These are phyloP conservation scores for Mirza zaza DNA, from an alignment of 2,113 vertebrate genomes.

Conservation along the genomic window DNA sequence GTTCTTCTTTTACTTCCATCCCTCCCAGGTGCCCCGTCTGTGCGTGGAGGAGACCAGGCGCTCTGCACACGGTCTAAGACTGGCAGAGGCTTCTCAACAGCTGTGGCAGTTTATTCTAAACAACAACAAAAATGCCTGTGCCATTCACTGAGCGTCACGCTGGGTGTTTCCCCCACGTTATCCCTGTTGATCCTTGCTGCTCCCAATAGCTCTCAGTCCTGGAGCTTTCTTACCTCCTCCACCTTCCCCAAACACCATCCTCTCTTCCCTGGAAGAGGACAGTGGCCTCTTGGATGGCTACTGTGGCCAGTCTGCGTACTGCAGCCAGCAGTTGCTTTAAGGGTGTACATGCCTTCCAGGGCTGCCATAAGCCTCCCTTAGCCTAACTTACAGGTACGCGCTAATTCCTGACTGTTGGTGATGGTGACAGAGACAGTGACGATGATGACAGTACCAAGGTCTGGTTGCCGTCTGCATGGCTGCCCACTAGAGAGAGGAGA, in stretches of 20 bases:
- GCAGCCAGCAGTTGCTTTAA: not conserved
- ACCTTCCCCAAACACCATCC: not conserved
- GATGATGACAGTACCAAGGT: not conserved
- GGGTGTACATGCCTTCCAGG: accelerated
- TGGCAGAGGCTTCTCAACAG: not conserved
- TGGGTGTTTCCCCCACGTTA: accelerated
- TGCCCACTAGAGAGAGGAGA: not conserved
- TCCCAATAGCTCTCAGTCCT: not conserved
- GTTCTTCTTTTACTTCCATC: not conserved
- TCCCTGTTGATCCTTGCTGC: not conserved
- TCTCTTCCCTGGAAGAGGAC: not conserved
- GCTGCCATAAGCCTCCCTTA: not conserved
- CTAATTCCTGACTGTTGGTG: not conserved
- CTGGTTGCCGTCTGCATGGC: not conserved
- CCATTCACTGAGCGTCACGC: not conserved
- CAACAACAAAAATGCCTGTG: not conserved
- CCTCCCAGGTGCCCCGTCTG: not conserved
- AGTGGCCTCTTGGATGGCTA: not conserved
- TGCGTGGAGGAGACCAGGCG: not conserved
- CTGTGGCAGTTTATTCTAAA: not conserved
- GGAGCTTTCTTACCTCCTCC: not conserved
- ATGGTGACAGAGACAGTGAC: not conserved
- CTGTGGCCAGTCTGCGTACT: not conserved
- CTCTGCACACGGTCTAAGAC: not conserved
- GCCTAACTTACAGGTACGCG: not conserved